phyloP scores from a whole-genome alignment of 2,113 vertebrate genomes.

The Sarotherodon lohbergeri region DNA sequence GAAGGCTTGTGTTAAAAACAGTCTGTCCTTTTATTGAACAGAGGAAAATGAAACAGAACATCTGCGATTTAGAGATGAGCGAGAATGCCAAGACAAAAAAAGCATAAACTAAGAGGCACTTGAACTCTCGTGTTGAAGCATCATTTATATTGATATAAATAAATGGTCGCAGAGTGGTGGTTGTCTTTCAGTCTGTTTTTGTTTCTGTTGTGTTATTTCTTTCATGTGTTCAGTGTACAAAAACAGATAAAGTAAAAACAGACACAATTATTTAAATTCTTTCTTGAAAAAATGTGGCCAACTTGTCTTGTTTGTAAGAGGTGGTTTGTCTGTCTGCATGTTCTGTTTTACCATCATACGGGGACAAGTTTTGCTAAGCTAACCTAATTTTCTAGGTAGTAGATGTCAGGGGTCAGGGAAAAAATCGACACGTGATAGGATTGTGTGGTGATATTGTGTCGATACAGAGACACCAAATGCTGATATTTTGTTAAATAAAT shows the following conservation, averaged over 20 bases:
- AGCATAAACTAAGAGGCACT: not conserved
- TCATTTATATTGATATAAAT: not conserved
- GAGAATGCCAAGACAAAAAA: not conserved
- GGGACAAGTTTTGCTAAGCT: not conserved
- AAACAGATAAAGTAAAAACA: not conserved
- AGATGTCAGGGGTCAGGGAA: not conserved
- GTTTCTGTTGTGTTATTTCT: not conserved
- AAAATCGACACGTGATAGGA: fast-evolving
- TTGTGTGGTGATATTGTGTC: fast-evolving
- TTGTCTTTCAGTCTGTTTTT: not conserved
- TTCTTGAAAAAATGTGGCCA: not conserved
- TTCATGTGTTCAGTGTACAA: not conserved
- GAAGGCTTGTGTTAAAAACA: not conserved
- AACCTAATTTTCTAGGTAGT: not conserved
- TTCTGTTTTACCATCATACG: not conserved
- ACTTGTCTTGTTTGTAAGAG: not conserved
- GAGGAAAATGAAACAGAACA: not conserved
- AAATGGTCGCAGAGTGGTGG: not conserved
- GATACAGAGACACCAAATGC: not conserved
- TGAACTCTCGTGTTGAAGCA: not conserved
- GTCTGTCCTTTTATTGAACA: not conserved
- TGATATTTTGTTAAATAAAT: fast-evolving
- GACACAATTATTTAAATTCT: not conserved
- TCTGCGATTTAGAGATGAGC: not conserved
- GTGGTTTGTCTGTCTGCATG: not conserved